These are phyloP conservation scores for Pipistrellus pygmaeus DNA, from an alignment of 2,797 vertebrate genomes.

Conservation along the genomic window DNA sequence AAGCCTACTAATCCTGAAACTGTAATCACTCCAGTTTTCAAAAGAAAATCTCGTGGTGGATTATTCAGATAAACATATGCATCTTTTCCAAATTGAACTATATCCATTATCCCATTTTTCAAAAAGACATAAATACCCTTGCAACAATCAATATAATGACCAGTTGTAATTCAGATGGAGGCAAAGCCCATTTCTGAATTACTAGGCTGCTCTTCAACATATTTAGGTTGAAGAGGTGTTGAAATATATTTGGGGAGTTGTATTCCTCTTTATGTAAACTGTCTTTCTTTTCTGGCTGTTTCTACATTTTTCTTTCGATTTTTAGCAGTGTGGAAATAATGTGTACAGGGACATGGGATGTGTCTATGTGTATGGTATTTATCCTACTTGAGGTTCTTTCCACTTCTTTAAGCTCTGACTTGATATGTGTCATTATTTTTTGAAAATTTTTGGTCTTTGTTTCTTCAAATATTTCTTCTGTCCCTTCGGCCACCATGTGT, in stretches of 20 bases:
- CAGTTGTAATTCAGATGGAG: no score
- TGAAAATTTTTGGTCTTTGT: background rate
- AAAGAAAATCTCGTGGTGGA: constrained; percentile 93
- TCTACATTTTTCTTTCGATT: background rate
- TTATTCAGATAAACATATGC: constrained; percentile 93
- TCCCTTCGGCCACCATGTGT: no score
- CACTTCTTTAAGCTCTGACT: background rate
- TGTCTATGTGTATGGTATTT: background rate
- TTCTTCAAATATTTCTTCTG: background rate
- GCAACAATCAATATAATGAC: no score
- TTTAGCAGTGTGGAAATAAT: no score
- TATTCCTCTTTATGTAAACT: background rate
- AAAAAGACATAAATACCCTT: no score
- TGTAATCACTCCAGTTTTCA: constrained; percentile 91
- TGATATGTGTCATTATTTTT: background rate
- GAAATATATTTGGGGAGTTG: no score
- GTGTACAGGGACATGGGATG: no score
- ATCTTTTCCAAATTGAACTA: constrained; percentile 87
- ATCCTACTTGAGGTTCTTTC: background rate
- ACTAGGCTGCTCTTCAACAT: no score
- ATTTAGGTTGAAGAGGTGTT: no score
- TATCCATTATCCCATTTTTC: no score
- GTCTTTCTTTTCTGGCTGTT: background rate
- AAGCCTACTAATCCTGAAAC: constrained; percentile 92
- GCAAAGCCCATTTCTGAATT: no score